Conservation (phyloP, 2,888 invertebrate genomes). For the Cistogaster globosa region DNA sequence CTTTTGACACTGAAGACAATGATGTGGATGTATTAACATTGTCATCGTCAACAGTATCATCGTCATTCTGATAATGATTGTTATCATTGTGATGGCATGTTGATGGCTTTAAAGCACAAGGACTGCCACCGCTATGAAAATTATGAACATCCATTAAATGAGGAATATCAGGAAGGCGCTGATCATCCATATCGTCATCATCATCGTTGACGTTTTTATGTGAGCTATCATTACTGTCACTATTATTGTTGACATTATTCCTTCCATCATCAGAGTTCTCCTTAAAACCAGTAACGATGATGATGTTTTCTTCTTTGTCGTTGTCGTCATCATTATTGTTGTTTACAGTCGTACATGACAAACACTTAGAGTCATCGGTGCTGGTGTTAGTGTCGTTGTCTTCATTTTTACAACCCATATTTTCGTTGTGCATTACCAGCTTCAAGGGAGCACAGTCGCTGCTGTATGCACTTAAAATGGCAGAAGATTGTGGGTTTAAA, state of each 20-base stretch:
- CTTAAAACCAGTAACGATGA: slow-evolving; percentile 26
- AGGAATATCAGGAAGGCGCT: slow-evolving; percentile 32
- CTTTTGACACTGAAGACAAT: slow-evolving; percentile 59
- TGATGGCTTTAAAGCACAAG: slow-evolving; percentile 53
- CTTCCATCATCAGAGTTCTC: slow-evolving; percentile 31
- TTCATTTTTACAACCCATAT: slow-evolving; percentile 54
- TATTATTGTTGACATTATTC: slow-evolving; percentile 11
- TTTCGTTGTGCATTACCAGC: slow-evolving; percentile 56
- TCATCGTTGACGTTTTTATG: slow-evolving; percentile 34
- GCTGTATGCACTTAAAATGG: background rate
- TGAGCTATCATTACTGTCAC: slow-evolving; percentile 26
- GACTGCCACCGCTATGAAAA: slow-evolving; percentile 31
- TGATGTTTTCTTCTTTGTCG: slow-evolving; percentile 21
- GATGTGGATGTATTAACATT: slow-evolving; percentile 62
- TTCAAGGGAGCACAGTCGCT: slow-evolving; percentile 2
- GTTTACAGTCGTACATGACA: slow-evolving; percentile 44
- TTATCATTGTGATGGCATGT: slow-evolving; percentile 56
- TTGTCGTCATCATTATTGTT: slow-evolving; percentile 32
- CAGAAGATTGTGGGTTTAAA: slow-evolving; percentile 41
- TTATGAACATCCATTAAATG: slow-evolving; percentile 4
- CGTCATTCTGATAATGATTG: slow-evolving; percentile 48
- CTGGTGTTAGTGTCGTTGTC: slow-evolving; percentile 19
- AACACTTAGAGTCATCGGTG: slow-evolving; percentile 34
- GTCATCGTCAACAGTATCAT: slow-evolving; percentile 54
- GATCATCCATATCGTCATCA: slow-evolving; percentile 34